phyloP scores from a whole-genome alignment of 2,888 invertebrate species.

The Dryobotodes eremita region DNA sequence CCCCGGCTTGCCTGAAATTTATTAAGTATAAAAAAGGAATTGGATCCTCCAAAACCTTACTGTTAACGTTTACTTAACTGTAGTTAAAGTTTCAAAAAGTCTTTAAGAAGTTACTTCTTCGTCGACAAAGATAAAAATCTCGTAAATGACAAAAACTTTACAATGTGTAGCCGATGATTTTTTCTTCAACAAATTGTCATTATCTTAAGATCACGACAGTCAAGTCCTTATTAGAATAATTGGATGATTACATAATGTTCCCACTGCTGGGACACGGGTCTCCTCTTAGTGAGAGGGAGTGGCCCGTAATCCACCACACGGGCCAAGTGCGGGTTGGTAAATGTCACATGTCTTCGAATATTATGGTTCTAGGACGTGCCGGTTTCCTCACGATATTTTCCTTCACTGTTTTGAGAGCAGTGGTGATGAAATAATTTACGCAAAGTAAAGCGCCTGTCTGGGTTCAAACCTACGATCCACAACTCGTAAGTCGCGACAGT shows the following conservation, averaged over 20 bases:
- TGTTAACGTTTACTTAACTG: slow-evolving; percentile 30
- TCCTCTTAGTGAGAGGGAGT: too few relatives aligned
- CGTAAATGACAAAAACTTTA: not conserved
- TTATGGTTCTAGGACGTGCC: too few relatives aligned
- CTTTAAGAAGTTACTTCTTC: not conserved
- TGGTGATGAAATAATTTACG: too few relatives aligned
- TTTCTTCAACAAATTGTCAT: not conserved
- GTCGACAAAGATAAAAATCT: not conserved
- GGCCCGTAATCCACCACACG: too few relatives aligned
- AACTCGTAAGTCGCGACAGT: too few relatives aligned
- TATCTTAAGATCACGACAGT: not conserved
- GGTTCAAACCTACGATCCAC: too few relatives aligned
- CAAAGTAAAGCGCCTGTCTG: too few relatives aligned
- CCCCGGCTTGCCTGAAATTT: slow-evolving; percentile 60
- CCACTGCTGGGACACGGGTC: too few relatives aligned
- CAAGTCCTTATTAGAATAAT: not conserved
- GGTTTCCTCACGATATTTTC: too few relatives aligned
- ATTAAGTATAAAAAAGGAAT: slow-evolving; percentile 61
- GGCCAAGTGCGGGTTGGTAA: too few relatives aligned
- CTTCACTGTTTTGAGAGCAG: too few relatives aligned
- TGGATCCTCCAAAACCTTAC: slow-evolving; percentile 50
- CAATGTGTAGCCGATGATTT: not conserved
- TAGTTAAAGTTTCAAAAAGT: slow-evolving; percentile 14
- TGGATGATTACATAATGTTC: not conserved
- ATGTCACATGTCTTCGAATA: too few relatives aligned